Conservation (phyloP, 2,113 vertebrate species). For the Oenanthe melanoleuca region DNA sequence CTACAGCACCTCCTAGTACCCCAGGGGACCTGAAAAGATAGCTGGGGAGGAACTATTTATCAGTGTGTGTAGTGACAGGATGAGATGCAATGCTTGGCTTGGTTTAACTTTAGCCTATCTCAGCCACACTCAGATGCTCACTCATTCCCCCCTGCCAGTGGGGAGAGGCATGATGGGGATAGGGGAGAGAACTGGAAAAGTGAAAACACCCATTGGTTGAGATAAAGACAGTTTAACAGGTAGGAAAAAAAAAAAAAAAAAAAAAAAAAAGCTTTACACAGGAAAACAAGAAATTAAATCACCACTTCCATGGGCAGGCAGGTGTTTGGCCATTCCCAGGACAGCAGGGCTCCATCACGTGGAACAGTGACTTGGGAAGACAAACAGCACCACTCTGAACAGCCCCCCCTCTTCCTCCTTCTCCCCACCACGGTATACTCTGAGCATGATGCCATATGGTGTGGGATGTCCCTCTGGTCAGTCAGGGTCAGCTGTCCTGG, state of each 20-base stretch:
- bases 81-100: rapidly evolving
- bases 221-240: neutral
- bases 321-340: neutral
- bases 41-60: neutral
- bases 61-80: neutral
- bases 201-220: neutral
- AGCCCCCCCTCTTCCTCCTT: neutral
- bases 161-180: neutral
- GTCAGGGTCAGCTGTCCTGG: neutral
- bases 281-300: neutral
- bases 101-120: neutral
- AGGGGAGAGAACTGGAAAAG: neutral
- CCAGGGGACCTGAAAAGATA: neutral
- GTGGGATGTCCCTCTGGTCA: neutral
- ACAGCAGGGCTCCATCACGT: neutral
- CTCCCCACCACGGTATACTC: neutral
- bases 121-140: neutral
- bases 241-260: neutral
- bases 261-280: neutral
- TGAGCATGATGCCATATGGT: neutral
- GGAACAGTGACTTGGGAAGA: neutral
- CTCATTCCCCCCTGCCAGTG: neutral
- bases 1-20: neutral
- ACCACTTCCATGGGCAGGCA: neutral
- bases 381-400: neutral